phyloP scores from a whole-genome alignment of 2,888 invertebrate species.

The Margaritifera margaritifera region DNA sequence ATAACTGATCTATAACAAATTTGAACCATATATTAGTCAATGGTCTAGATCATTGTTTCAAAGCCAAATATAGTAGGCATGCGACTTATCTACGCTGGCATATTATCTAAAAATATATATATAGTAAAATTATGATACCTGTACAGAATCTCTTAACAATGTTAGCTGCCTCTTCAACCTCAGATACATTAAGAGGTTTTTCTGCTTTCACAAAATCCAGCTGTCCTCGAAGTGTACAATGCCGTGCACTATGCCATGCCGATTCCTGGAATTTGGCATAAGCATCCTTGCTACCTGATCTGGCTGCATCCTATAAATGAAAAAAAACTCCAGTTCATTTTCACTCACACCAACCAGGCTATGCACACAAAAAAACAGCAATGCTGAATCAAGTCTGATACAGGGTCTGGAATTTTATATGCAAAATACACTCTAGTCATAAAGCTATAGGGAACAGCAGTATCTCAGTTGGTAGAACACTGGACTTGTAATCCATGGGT shows the following conservation, averaged over 20 bases:
- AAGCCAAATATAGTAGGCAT: no score
- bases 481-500: no score
- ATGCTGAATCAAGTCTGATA: neutral
- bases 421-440: no score
- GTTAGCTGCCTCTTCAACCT: slow-evolving; percentile 93
- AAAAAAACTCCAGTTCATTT: slow-evolving; percentile 1
- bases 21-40: no score
- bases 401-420: no score
- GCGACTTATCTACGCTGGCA: no score
- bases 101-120: no score
- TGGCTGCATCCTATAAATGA: slow-evolving; percentile 84
- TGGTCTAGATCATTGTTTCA: no score
- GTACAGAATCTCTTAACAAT: slow-evolving; percentile 96
- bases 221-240: slow-evolving; percentile 94
- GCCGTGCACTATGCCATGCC: slow-evolving; percentile 87
- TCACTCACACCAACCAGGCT: neutral
- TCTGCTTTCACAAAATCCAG: slow-evolving; percentile 86
- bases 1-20: no score
- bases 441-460: no score
- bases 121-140: slow-evolving; percentile 74
- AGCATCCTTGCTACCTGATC: slow-evolving; percentile 84
- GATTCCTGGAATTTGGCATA: slow-evolving; percentile 90
- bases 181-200: slow-evolving; percentile 83
- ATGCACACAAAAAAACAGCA: neutral
- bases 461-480: no score